These are phyloP conservation scores for Ciconia boyciana DNA, from an alignment of 2,113 vertebrate species.

Conservation along the genomic window DNA sequence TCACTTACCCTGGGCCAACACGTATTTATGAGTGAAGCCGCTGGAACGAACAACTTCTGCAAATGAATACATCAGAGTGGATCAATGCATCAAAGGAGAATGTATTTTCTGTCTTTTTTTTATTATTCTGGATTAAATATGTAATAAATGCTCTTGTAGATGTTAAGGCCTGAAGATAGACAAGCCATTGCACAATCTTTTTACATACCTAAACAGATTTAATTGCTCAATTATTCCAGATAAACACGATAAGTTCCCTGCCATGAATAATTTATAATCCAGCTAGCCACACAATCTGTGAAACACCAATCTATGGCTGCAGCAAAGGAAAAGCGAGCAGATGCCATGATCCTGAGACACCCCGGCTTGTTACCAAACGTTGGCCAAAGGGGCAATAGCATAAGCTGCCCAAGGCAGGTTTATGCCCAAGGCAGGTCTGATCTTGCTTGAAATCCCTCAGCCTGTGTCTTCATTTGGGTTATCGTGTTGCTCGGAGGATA, in stretches of 20 bases:
- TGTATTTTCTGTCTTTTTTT: background rate
- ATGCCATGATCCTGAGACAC: background rate
- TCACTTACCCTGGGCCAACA: background rate
- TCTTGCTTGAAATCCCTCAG: background rate
- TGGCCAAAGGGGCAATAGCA: background rate
- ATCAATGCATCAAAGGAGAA: background rate
- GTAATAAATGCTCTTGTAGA: background rate
- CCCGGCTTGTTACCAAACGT: rapidly evolving
- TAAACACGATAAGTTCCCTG: slow-evolving; percentile 43
- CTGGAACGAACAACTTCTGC: background rate
- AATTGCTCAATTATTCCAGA: slow-evolving; percentile 62
- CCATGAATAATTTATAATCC: slow-evolving; percentile 49
- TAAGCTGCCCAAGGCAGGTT: background rate
- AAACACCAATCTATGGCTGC: background rate
- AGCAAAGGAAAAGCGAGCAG: background rate
- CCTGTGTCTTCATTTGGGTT: background rate
- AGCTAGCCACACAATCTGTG: slow-evolving; percentile 11
- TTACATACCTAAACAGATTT: slow-evolving; percentile 57
- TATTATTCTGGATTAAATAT: slow-evolving; percentile 22
- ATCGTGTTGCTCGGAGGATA: background rate
- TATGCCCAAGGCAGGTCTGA: background rate
- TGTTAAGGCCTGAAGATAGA: slow-evolving; percentile 36
- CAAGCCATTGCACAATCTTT: slow-evolving; percentile 33
- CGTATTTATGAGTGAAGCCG: background rate
- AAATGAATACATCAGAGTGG: background rate